These are phyloP conservation scores for Mellilla xanthometata DNA, from an alignment of 2,888 invertebrate genomes.

Conservation along the genomic window DNA sequence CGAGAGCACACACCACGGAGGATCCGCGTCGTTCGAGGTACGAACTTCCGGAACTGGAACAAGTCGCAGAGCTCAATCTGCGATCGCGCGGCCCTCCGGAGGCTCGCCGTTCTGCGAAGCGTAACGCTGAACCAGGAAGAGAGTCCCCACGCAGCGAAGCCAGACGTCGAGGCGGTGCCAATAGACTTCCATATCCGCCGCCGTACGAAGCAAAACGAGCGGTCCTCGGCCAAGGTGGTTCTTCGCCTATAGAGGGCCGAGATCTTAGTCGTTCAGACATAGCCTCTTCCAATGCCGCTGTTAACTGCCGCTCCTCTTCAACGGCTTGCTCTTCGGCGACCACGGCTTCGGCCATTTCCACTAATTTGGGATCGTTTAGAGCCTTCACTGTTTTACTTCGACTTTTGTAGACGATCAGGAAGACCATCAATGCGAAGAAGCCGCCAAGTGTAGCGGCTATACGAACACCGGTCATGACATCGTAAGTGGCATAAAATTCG, in stretches of 20 bases:
- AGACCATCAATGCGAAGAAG: slow-evolving; percentile 95
- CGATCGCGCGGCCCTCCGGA: slow-evolving; percentile 79
- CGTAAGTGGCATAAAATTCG: slow-evolving; percentile 94
- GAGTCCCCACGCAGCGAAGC: slow-evolving; percentile 82
- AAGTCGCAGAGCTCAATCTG: slow-evolving; percentile 91
- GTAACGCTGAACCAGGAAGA: slow-evolving; percentile 82
- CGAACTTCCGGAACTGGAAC: slow-evolving; percentile 92
- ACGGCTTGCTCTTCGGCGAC: slow-evolving; percentile 86
- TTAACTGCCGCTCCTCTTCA: slow-evolving; percentile 88
- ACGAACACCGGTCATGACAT: slow-evolving; percentile 96
- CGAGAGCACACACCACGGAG: slow-evolving; percentile 88
- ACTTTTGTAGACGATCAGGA: slow-evolving; percentile 95
- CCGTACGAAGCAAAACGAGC: slow-evolving; percentile 75
- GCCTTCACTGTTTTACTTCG: slow-evolving; percentile 90
- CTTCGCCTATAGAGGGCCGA: slow-evolving; percentile 86
- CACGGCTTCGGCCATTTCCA: slow-evolving; percentile 90
- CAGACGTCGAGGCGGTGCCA: slow-evolving; percentile 86
- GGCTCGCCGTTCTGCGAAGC: slow-evolving; percentile 74
- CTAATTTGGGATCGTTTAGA: slow-evolving; percentile 90
- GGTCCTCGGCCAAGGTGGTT: slow-evolving; percentile 79
- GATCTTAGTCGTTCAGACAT: slow-evolving; percentile 73
- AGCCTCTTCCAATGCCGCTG: slow-evolving; percentile 87
- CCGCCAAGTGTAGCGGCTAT: slow-evolving; percentile 96
- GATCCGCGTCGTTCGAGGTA: slow-evolving; percentile 92
- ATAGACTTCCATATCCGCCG: slow-evolving; percentile 87